Evolutionary conservation across 1,140 invertebrate genomes (phyloP).

Genomic region (Formica exsecta): DNA sequence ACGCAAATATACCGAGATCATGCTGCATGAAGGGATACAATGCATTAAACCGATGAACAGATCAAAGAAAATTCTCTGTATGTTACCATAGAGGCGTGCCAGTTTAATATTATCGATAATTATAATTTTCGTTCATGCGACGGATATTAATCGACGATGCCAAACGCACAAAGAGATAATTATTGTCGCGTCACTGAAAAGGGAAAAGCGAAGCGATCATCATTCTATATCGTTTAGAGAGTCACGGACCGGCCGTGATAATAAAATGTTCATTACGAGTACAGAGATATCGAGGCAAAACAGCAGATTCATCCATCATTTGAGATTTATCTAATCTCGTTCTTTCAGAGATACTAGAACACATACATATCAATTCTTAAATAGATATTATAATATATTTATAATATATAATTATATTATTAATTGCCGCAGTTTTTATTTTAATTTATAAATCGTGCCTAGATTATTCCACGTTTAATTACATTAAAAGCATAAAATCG

Average conservation of each 20-base stretch:
- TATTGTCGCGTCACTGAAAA: slow-evolving; percentile 30
- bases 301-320: slow-evolving; percentile 39
- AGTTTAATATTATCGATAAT: slow-evolving; percentile 57
- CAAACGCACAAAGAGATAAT: slow-evolving; percentile 56
- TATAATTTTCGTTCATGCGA: slow-evolving; percentile 49
- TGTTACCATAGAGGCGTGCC: not conserved
- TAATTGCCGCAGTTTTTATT: slow-evolving; percentile 16
- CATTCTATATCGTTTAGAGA: slow-evolving; percentile 59
- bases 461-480: slow-evolving; percentile 41
- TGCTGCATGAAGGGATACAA: slow-evolving; percentile 12
- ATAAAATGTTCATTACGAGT: slow-evolving; percentile 54
- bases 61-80: slow-evolving; percentile 40
- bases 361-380: not conserved
- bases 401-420: slow-evolving; percentile 5
- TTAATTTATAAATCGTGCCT: not conserved
- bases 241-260: slow-evolving; percentile 28
- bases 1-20: not conserved
- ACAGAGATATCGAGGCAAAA: slow-evolving; percentile 34
- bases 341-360: not conserved
- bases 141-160: slow-evolving; percentile 60
- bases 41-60: not conserved
- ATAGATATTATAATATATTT: not conserved
- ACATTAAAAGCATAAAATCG: slow-evolving; percentile 14
- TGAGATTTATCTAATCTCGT: not conserved
- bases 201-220: slow-evolving; percentile 12